Evolutionary conservation across 2,888 invertebrate species (phyloP).

Genomic region (Xanthorhoe spadicearia): DNA sequence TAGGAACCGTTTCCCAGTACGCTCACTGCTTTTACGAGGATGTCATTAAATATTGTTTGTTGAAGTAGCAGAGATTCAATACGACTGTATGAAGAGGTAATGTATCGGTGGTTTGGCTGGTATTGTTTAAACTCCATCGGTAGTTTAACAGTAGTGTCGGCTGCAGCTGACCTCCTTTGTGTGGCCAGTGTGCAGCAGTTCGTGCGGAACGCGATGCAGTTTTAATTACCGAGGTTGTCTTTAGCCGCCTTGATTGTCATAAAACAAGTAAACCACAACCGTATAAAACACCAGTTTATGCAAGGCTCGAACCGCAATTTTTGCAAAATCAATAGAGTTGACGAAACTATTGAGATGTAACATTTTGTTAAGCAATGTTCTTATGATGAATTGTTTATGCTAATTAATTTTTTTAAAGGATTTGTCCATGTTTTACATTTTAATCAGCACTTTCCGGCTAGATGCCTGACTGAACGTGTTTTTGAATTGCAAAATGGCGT

Average conservation of each 20-base stretch:
- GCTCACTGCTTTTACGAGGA: constrained; percentile 60
- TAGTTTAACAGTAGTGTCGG: constrained; percentile 53
- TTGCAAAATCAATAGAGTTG: constrained; percentile 19
- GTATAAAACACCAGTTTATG: constrained; percentile 12
- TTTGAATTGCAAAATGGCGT: background rate
- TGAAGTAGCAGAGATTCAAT: constrained; percentile 51
- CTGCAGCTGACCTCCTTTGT: constrained; percentile 67
- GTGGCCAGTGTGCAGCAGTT: constrained; percentile 56
- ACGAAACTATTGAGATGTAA: constrained; percentile 17
- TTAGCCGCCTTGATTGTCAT: constrained; percentile 54
- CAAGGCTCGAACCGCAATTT: background rate
- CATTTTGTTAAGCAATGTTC: constrained; percentile 11
- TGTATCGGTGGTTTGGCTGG: constrained; percentile 48
- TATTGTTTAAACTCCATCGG: constrained; percentile 54
- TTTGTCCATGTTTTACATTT: constrained; percentile 17
- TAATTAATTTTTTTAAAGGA: constrained; percentile 22
- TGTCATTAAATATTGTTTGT: constrained; percentile 60
- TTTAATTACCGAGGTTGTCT: constrained; percentile 67
- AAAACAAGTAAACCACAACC: constrained; percentile 28
- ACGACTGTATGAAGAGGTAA: constrained; percentile 50
- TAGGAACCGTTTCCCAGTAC: constrained; percentile 75
- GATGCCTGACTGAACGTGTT: constrained; percentile 5
- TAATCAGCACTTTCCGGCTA: constrained; percentile 13
- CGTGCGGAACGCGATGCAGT: constrained; percentile 74
- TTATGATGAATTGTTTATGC: constrained; percentile 16